These are phyloP conservation scores for Linnaemya vulpina DNA, from an alignment of 2,888 invertebrate genomes.

Conservation along the genomic window DNA sequence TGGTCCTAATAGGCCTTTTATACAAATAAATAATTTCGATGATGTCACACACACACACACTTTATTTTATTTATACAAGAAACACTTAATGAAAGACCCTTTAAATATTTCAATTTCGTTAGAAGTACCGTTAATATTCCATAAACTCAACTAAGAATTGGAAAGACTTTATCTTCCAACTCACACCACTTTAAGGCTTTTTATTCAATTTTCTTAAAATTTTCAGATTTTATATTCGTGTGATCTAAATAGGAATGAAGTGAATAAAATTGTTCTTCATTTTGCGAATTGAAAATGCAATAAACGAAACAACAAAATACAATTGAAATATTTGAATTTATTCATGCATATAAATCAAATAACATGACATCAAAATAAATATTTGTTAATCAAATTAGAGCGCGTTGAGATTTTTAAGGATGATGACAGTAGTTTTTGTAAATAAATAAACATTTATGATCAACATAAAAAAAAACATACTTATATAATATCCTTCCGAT, in stretches of 20 bases:
- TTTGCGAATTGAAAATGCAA: not conserved
- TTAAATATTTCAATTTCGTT: no score
- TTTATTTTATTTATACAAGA: no score
- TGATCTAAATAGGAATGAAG: conserved; percentile 13
- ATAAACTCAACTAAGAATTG: not conserved
- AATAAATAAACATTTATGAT: no score
- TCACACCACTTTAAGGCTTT: conserved; percentile 1
- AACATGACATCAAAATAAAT: conserved; percentile 17
- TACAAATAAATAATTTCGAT: no score
- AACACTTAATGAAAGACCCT: no score
- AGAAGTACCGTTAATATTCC: not conserved
- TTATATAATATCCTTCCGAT: no score
- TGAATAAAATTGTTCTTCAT: conserved; percentile 19
- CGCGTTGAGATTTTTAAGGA: conserved; percentile 7
- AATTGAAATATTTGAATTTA: conserved; percentile 59
- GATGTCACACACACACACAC: no score
- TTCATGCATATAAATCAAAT: conserved; percentile 52
- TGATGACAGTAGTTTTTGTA: not conserved
- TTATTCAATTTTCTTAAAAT: conserved; percentile 36
- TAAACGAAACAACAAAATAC: conserved; percentile 30
- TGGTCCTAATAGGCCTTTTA: no score
- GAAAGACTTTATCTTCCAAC: conserved; percentile 21
- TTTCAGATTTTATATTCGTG: conserved; percentile 3
- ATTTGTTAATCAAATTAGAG: conserved; percentile 8
- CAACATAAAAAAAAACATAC: no score